Evolutionary conservation across 2,888 invertebrate genomes (phyloP), one percentile per base, ranked within the genome.

Genomic region (Thecophora atra): DNA sequence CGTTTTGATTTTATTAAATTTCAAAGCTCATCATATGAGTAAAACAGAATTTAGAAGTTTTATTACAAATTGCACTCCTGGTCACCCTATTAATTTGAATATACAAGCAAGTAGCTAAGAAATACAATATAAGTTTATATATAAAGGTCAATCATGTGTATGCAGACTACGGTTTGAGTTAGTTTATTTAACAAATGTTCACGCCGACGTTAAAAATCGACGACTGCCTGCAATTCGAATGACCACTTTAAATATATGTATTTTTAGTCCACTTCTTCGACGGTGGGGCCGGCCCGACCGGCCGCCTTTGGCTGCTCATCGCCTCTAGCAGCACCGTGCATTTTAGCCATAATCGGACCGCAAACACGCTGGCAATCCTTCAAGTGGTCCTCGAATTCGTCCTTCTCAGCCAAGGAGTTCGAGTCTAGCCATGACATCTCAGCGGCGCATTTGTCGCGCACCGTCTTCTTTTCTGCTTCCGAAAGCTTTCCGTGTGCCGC

Each of bases 391-490:
- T 95, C 94, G 77, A 91, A 91, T 78, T 95, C 95, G 11, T 91
- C 91, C 79, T 92, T 92, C 68, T 93, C 91, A 7, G 95, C 96
- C 60, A 94, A 87, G 1, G 91, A 89, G 82, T 96, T 95, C 26
- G 87, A 86, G 78, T 97, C 97, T 51, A 97, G 86, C 96, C 96
- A 97, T 15, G 89, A 87, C 72, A 95, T 88, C 72, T 92, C 91
- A 17, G 91, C 90, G 26, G 89, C 88, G 81, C 94, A 94, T 82
- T 92, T 92, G 19, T 90, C 89, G 7, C 89, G 84, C 0, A 94
- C 92, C 17, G 88, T 84, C 64, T 90, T 89, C 80, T 93, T 93
- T 81, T 97, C 97, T 0, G 88, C 87, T 0, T 91, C 91, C 28
- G 90, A 89, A 5, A 97, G 87, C 80, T 91, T 91, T 56, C 91